Base-by-base conservation (phyloP, 2,797 vertebrate genomes). In the Leptoclinus maculatus region DNA sequence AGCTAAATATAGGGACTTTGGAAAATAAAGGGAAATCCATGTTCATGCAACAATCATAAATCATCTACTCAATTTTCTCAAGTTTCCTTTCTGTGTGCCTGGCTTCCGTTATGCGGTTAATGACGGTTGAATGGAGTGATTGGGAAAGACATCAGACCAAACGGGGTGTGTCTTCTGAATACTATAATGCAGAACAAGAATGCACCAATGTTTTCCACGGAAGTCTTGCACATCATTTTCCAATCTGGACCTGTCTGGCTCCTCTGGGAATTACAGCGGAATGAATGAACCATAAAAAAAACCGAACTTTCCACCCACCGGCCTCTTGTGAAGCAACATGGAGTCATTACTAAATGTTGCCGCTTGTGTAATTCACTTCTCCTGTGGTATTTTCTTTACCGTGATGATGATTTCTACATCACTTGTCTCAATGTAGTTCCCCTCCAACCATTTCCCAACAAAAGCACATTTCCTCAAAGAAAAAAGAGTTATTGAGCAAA, bases 101-200 rank as follows among this genome's bases (percentile, higher is more conserved):
- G 16, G 8, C 6, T 7, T 23, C 1, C 32, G 4, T 60, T 25
- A 7, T 23, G 47, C 32, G 32, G 32, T 34, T 34, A 0, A 34
- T 51, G 75, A 66, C 8, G 49, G 11, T 0, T 53, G 19, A 45
- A 70, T 17, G 70, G 16, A 54, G 1, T 34, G 1, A 69, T 69
- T 85, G 71, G 56, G 69, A 84, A 79, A 81, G 36, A 69, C 32
- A 29, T 29, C 3, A 7, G 4, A 41, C 16, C 13, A 63, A 43
- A 38, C 4, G 36, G 3, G 49, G 11, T 27, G 56, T 5, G 38
- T 36, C 19, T 3, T 47, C 45, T 21, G 32, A 10, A 47, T 21
- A 4, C 17, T 3, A 6, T 25, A 7, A 63, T 68, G 7, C 19
- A 16, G 16, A 72, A 83, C 11, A 14, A 51, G 32, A 51, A 12